Percentiles rank a stretch among this genome's conserved stretches.
phyloP scores from a whole-genome alignment of 2,797 vertebrate genomes.

The Cyprinodon diabolis region DNA sequence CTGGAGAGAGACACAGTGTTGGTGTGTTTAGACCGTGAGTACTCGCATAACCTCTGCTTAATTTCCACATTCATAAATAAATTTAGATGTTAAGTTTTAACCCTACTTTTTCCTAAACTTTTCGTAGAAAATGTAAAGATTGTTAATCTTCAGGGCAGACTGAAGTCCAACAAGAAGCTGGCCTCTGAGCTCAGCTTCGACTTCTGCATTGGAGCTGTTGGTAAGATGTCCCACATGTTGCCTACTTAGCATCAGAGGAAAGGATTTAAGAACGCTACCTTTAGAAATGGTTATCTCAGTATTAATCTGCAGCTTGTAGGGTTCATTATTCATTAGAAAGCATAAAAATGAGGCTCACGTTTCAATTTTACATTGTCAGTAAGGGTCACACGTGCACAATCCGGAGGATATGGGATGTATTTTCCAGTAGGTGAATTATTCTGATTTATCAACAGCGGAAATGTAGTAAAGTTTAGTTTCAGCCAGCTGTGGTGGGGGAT shows the following conservation, averaged over 20 bases:
- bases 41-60: not conserved
- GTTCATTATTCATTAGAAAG: too few species aligned
- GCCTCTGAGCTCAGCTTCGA: constrained; percentile 98
- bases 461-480: not conserved
- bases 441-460: not conserved
- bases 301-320: not conserved
- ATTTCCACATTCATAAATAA: not conserved
- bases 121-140: constrained; percentile 91
- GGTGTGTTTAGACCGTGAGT: constrained; percentile 98
- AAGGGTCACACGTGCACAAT: not conserved
- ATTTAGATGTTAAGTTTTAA: not conserved
- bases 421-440: not conserved
- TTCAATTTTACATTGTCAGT: not conserved
- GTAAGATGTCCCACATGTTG: constrained; percentile 74
- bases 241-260: not conserved
- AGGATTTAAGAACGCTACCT: not conserved
- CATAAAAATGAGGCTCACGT: not conserved
- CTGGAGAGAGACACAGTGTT: constrained; percentile 97
- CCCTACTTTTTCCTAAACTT: not conserved
- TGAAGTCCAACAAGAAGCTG: constrained; percentile 98
- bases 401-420: not conserved
- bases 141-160: constrained; percentile 94
- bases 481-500: not conserved
- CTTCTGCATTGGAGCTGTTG: constrained; percentile 95
- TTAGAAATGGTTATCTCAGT: not conserved